Evolutionary conservation across 2,797 vertebrate species (phyloP), one percentile per base, ranked within the genome.

Genomic region (Staurois parvus): DNA sequence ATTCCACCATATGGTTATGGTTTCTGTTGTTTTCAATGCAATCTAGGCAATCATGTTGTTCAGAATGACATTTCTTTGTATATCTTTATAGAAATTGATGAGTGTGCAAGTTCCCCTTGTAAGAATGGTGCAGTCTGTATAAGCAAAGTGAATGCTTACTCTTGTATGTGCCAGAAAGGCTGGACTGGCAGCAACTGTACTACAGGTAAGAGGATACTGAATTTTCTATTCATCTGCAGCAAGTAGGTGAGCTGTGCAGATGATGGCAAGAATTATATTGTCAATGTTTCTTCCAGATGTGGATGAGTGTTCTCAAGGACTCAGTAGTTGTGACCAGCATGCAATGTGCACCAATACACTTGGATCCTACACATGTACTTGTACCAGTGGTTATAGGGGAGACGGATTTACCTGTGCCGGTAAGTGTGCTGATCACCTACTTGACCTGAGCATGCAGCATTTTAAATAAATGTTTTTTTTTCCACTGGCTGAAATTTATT

Each of bases 341-440:
- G 81, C 81, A 34, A 17, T 52, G 34, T 84, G 81, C 45, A 26
- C 52, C 15, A 84, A 84, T 56, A 76, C 81, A 32, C 13, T 34
- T 13, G 81, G 81, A 21, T 84, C 81, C 42, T 84, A 68, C 21
- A 76, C 5, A 37, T 84, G 81, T 48, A 69, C 2, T n/a, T 84
- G 81, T 66, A 24, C 3, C 12, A 30, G 59, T 34, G 81, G 81
- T 15, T 84, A 76, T 76, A 84, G 56, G 28, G 81, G 81, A 52
- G 73, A 84, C 34, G 81, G 81, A 4, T 52, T 76, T 69, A 76
- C 59, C 19, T 84, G 81, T 74, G 76, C 29, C 56, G 81, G 81
- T 84, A 56, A 56, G 52, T 56, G 21, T 56, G 17, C 5, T 24
- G 52, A 24, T 56, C 52, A 24, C 19, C 21, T 56, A 21, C 52